These are phyloP conservation scores for Lampris incognitus DNA, from an alignment of 2,113 vertebrate genomes.

Conservation along the genomic window DNA sequence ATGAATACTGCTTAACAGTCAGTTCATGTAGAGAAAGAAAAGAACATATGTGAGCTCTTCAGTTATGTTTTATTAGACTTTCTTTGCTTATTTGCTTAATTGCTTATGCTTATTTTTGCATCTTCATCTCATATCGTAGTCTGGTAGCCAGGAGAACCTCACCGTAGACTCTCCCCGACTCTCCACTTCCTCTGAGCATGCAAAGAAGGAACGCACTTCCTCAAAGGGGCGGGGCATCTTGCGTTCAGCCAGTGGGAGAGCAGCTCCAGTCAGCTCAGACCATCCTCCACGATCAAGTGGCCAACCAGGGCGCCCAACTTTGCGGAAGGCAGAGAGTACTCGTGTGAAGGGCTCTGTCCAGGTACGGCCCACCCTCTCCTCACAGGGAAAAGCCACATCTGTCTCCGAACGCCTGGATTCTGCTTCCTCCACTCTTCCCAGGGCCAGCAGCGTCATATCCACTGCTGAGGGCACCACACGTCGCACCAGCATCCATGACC, in stretches of 20 bases:
- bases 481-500: constrained; percentile 97
- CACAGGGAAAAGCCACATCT: constrained; percentile 84
- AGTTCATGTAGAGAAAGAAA: too few relatives aligned
- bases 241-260: constrained; percentile 89
- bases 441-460: constrained; percentile 97
- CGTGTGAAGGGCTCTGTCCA: constrained; percentile 83
- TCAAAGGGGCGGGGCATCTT: constrained; percentile 84
- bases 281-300: constrained; percentile 76
- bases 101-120: background rate
- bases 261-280: constrained; percentile 76
- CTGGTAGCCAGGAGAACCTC: constrained; percentile 91
- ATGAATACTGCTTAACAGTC: too few relatives aligned
- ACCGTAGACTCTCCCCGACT: constrained; percentile 91
- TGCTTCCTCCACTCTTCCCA: constrained; percentile 87
- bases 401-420: constrained; percentile 86
- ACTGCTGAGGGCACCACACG: constrained; percentile 95
- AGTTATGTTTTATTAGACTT: background rate
- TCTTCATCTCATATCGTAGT: constrained; percentile 74
- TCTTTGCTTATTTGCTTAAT: background rate
- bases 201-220: constrained; percentile 81
- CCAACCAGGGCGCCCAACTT: constrained; percentile 78
- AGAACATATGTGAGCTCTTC: background rate
- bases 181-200: constrained; percentile 85
- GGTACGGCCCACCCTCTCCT: constrained; percentile 72
- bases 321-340: constrained; percentile 88